These are phyloP conservation scores for Urophycis tenuis DNA, from an alignment of 2,797 vertebrate genomes.

Conservation along the genomic window DNA sequence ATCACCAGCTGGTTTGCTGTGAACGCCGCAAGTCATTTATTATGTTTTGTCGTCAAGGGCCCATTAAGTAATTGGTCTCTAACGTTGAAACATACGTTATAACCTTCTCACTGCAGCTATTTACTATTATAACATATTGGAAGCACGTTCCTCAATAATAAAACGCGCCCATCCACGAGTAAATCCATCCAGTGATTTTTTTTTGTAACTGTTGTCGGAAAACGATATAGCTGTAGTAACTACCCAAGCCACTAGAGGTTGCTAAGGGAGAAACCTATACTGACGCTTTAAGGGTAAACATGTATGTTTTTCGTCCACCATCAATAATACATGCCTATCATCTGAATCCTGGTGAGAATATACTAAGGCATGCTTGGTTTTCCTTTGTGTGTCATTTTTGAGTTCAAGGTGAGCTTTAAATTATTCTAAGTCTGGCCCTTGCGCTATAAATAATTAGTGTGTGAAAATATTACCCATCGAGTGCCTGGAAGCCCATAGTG, in stretches of 20 bases:
- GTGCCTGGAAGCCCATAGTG: background rate
- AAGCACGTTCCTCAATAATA: background rate
- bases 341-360: slow-evolving; percentile 12
- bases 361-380: slow-evolving; percentile 26
- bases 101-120: background rate
- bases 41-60: background rate
- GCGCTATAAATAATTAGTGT: background rate
- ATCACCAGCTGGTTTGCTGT: background rate
- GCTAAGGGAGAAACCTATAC: background rate
- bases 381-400: slow-evolving; percentile 41
- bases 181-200: too few relatives aligned
- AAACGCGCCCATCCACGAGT: background rate
- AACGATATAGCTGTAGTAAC: background rate
- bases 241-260: too few relatives aligned
- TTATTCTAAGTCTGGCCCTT: slow-evolving; percentile 22
- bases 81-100: too few relatives aligned
- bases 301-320: background rate
- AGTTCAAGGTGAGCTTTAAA: slow-evolving; percentile 26
- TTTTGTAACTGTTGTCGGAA: background rate
- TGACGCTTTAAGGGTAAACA: background rate
- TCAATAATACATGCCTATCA: background rate
- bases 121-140: background rate
- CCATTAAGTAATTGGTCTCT: background rate
- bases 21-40: background rate
- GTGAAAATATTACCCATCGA: background rate